A percentile compares a stretch with the other conserved stretches of the same genome.
Conservation (phyloP, 2,797 vertebrate genomes). For the Ataeniobius toweri region DNA sequence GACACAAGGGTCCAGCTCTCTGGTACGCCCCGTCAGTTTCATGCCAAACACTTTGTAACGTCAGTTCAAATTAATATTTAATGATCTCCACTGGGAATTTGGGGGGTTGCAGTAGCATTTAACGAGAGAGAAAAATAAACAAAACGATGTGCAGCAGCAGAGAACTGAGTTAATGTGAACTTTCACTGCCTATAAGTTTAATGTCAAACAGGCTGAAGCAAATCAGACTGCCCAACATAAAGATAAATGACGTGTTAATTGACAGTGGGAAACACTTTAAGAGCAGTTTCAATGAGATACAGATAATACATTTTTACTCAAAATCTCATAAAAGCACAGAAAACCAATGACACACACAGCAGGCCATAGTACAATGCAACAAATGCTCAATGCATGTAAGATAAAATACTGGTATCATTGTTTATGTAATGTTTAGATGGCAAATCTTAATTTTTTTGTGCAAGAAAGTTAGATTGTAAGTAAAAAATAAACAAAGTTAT, state of each 20-base stretch:
- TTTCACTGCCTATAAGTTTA: conserved; percentile 7
- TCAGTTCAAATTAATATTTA: conserved; percentile 41
- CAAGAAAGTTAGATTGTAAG: conserved; percentile 6
- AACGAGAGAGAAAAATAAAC: conserved; percentile 21
- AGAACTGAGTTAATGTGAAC: conserved; percentile 14
- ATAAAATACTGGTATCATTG: not conserved
- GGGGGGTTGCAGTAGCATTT: conserved; percentile 25
- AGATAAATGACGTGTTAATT: conserved; percentile 42
- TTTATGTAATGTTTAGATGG: not conserved
- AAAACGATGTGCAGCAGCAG: conserved; percentile 8
- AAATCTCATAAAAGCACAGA: not conserved
- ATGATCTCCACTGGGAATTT: conserved; percentile 35
- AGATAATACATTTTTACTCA: not conserved
- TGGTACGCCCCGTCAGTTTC: conserved; percentile 10
- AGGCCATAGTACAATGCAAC: not conserved
- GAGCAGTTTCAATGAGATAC: not conserved
- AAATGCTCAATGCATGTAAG: not conserved
- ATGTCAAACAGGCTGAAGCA: conserved; percentile 17
- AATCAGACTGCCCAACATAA: conserved; percentile 14
- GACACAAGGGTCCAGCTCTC: conserved; percentile 17
- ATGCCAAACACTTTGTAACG: conserved; percentile 52
- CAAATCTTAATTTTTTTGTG: not conserved
- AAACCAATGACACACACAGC: conserved; percentile 8
- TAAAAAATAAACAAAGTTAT: not conserved
- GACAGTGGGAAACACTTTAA: not conserved